Evolutionary conservation across 2,888 invertebrate genomes (phyloP).

Genomic region (Alsophila aescularia): DNA sequence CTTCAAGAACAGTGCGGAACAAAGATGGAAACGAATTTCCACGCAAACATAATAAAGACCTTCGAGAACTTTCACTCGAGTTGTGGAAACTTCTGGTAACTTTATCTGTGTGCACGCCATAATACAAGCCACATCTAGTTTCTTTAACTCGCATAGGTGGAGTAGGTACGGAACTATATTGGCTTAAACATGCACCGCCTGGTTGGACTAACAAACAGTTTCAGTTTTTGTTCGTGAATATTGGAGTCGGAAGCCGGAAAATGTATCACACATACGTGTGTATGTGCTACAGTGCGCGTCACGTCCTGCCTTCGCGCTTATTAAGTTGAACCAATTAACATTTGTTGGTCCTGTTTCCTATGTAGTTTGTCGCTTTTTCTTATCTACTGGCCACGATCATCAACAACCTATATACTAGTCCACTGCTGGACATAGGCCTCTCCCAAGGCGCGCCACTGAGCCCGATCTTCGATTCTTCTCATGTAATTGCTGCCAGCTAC

Average conservation of each 20-base stretch:
- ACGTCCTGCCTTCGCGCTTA: too few relatives aligned
- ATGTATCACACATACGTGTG: too few relatives aligned
- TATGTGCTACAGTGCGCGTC: too few relatives aligned
- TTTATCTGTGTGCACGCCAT: slow-evolving; percentile 29
- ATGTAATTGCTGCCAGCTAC: too few relatives aligned
- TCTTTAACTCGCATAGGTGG: slow-evolving; percentile 25
- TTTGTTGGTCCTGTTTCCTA: too few relatives aligned
- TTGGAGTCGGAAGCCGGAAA: background rate
- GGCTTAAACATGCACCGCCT: background rate
- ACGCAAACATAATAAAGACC: slow-evolving; percentile 62
- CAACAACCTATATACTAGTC: too few relatives aligned
- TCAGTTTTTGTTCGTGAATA: slow-evolving; percentile 7
- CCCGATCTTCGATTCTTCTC: too few relatives aligned
- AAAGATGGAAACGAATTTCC: slow-evolving; percentile 62
- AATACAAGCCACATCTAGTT: slow-evolving; percentile 31
- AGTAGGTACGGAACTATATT: slow-evolving; percentile 1
- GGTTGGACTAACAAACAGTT: background rate
- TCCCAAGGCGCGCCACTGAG: too few relatives aligned
- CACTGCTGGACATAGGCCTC: too few relatives aligned
- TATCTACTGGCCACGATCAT: too few relatives aligned
- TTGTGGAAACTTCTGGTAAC: slow-evolving; percentile 27
- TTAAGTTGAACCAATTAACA: too few relatives aligned
- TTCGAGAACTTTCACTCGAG: slow-evolving; percentile 56
- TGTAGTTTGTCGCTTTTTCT: too few relatives aligned
- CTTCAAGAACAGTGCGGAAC: slow-evolving; percentile 49